Base-by-base conservation (phyloP, 2,888 invertebrate genomes). In the Drosophila percnosoma region DNA sequence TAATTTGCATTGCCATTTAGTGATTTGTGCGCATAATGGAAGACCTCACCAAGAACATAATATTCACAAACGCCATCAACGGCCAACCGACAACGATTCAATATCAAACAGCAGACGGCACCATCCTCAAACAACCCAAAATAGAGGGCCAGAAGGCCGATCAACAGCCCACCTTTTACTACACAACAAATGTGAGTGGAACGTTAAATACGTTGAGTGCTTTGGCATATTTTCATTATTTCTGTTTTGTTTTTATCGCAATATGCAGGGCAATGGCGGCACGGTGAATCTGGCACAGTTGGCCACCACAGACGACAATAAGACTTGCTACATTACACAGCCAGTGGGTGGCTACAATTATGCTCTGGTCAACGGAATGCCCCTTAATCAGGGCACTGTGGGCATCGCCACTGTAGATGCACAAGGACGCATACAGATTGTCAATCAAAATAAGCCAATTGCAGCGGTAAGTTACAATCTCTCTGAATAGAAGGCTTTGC, bases 291-390 rank as follows among this genome's bases (percentile, higher is more conserved):
- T 96, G 92, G 96, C 96, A 2, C 96, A 96, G 91, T 91, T 96
- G 63, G 91, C 93, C 27, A 91, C 93, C 42, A 87, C 92, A 52
- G 95, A 95, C 81, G 95, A 95, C 83, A 96, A 95, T 87, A 96
- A 96, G 91, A 95, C 95, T 52, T 96, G 96, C 91, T 96, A 96
- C 90, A 96, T 96, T 82, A 96, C 96, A 31, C 96, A 96, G 87
- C 96, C 96, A 7, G 95, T 96, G 86, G 95, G 95, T 59, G 95
- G 95, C 55, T 93, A 93, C 63, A 97, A 97, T 91, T 97, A 97
- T 94, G 97, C 97, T 4, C 94, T 97, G 81, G 95, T 96, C 57
- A 97, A 97, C 93, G 97, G 97, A 92, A 97, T 97, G 96, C 96
- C 97, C 87, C 94, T 97, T 70, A 92, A 92, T 69, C 95, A 95